Conservation (phyloP, 2,888 invertebrate genomes). For the Cephalotes varians region DNA sequence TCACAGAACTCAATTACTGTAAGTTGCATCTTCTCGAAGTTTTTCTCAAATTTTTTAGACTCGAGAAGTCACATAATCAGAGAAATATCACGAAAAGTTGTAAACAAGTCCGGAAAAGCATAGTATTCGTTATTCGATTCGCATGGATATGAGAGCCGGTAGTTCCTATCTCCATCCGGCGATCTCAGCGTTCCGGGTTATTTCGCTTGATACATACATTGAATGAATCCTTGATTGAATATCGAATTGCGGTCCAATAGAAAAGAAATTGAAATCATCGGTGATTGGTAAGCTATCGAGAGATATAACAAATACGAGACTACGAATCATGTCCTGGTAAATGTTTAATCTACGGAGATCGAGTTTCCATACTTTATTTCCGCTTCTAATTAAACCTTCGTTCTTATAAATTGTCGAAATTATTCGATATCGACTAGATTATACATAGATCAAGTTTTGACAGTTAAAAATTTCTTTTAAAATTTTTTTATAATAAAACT, state of each 20-base stretch:
- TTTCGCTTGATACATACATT: constrained; percentile 32
- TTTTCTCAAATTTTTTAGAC: neutral
- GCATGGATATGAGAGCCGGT: neutral
- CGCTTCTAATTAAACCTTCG: constrained; percentile 6
- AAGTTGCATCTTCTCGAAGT: constrained; percentile 26
- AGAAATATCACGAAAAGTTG: constrained; percentile 11
- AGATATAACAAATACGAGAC: constrained; percentile 25
- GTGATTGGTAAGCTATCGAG: constrained; percentile 22
- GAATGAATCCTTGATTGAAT: constrained; percentile 57
- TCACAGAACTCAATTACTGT: constrained; percentile 19
- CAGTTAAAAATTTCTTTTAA: constrained; percentile 9
- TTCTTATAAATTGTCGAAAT: neutral
- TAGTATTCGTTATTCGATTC: constrained; percentile 11
- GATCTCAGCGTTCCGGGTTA: constrained; percentile 32
- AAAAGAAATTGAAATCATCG: constrained; percentile 64
- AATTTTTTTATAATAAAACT: neutral
- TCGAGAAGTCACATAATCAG: constrained; percentile 4
- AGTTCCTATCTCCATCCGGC: constrained; percentile 13
- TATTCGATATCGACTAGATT: neutral
- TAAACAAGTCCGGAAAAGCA: neutral
- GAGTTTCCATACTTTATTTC: constrained; percentile 3
- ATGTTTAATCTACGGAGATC: constrained; percentile 21
- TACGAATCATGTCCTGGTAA: neutral
- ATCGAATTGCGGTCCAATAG: constrained; percentile 60
- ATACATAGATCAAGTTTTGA: neutral